Percentiles rank a stretch among this genome's conserved stretches.
Evolutionary conservation across 2,113 vertebrate species (phyloP).

Genomic region (Saccopteryx leptura): DNA sequence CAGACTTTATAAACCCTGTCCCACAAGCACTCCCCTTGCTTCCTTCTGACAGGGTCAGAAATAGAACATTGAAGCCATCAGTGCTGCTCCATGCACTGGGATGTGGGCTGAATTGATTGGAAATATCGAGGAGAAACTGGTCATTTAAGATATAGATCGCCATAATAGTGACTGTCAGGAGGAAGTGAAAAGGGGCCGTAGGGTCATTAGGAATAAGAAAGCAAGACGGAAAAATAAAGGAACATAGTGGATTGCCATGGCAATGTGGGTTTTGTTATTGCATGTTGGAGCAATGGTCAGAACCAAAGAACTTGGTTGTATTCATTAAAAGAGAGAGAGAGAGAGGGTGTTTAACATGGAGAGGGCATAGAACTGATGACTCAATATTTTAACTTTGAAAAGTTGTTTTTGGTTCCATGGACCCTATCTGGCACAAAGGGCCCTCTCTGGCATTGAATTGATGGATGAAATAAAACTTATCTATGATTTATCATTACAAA

Average conservation of each 20-base stretch:
- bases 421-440: neutral
- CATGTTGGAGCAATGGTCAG: neutral
- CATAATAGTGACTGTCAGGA: neutral
- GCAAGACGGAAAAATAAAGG: neutral
- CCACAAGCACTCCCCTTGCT: neutral
- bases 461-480: neutral
- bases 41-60: neutral
- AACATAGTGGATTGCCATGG: neutral
- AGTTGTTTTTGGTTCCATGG: neutral
- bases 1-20: neutral
- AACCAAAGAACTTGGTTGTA: neutral
- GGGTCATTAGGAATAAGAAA: neutral
- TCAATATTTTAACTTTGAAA: neutral
- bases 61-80: neutral
- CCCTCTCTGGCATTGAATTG: neutral
- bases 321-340: neutral
- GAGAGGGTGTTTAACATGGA: neutral
- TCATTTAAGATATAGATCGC: neutral
- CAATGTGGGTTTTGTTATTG: neutral
- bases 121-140: neutral
- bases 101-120: neutral
- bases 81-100: neutral
- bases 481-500: neutral
- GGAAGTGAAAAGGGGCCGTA: neutral
- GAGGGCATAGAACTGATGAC: neutral